Evolutionary conservation across 2,797 vertebrate species (phyloP).

Genomic region (Scleropages formosus): DNA sequence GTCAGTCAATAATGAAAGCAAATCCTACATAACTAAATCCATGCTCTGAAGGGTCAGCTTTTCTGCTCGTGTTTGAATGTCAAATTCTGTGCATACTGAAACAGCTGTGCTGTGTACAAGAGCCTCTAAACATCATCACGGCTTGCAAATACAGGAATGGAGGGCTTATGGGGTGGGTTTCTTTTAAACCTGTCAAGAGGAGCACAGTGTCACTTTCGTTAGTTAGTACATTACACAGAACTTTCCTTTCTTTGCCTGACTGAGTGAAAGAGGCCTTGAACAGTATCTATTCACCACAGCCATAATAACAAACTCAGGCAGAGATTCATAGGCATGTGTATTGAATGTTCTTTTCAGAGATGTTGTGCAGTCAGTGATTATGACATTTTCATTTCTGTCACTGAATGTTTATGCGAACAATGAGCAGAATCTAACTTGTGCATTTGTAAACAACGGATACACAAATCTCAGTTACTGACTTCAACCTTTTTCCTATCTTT

Average conservation of each 20-base stretch:
- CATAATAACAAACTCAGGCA: neutral
- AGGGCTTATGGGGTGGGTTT: slow-evolving; percentile 31
- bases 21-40: neutral
- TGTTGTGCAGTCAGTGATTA: neutral
- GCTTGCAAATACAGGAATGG: slow-evolving; percentile 36
- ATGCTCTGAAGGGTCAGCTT: too few relatives aligned
- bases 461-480: too few relatives aligned
- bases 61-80: slow-evolving; percentile 36
- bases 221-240: slow-evolving; percentile 57
- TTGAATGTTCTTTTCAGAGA: slow-evolving; percentile 16
- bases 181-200: slow-evolving; percentile 41
- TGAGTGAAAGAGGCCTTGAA: slow-evolving; percentile 59
- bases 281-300: slow-evolving; percentile 46
- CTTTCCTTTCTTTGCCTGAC: slow-evolving; percentile 67
- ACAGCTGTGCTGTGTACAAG: neutral
- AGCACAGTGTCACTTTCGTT: slow-evolving; percentile 53
- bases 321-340: neutral
- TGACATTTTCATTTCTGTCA: neutral
- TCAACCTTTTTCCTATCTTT: too few relatives aligned
- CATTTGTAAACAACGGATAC: too few relatives aligned
- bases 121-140: slow-evolving; percentile 42
- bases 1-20: neutral
- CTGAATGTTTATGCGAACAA: neutral
- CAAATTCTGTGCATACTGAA: slow-evolving; percentile 36
- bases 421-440: neutral